Evolutionary conservation across 2,888 invertebrate species (phyloP).

Genomic region (Drosophila mimetica): DNA sequence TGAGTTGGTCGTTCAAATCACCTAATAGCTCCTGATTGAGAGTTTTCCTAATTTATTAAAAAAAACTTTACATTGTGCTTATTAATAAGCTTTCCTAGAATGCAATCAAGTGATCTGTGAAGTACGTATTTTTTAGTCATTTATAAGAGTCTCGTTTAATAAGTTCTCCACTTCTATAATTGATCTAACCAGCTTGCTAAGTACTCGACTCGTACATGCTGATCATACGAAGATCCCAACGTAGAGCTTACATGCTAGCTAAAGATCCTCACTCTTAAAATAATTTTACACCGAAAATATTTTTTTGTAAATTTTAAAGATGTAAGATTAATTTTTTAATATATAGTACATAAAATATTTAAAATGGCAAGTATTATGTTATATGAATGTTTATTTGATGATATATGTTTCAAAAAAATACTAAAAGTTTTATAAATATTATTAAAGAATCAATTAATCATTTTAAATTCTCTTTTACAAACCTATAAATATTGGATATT

Average conservation of each 20-base stretch:
- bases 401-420: no score
- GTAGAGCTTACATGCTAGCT: slow-evolving; percentile 26
- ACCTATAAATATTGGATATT: neutral
- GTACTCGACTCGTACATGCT: slow-evolving; percentile 39
- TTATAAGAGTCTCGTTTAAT: slow-evolving; percentile 31
- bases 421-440: neutral
- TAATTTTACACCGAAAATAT: slow-evolving; percentile 5
- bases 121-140: slow-evolving; percentile 24
- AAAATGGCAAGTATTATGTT: no score
- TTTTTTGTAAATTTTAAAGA: neutral
- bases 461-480: neutral
- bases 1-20: no score
- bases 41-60: no score
- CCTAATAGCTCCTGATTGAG: no score
- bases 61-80: neutral
- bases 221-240: slow-evolving; percentile 34
- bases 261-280: slow-evolving; percentile 9
- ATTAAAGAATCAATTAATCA: neutral
- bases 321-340: neutral
- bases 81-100: neutral
- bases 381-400: no score
- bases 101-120: slow-evolving; percentile 14
- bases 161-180: slow-evolving; percentile 32
- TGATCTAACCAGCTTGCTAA: slow-evolving; percentile 44
- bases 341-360: neutral